Evolutionary conservation across 1,140 invertebrate genomes (phyloP).

Genomic region (Bombyx mori): DNA sequence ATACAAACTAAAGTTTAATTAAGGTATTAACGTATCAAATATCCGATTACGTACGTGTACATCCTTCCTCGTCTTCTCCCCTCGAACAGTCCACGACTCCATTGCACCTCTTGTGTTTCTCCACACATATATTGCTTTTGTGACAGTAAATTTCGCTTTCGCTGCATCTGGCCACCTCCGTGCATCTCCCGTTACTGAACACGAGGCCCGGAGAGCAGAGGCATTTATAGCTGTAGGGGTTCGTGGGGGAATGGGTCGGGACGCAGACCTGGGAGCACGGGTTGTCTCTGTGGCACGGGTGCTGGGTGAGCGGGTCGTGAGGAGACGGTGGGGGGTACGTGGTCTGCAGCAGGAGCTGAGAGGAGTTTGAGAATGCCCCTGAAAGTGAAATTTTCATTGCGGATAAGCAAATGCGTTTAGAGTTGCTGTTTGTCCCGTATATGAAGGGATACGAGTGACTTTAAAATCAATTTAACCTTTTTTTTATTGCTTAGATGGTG

Average conservation of each 20-base stretch:
- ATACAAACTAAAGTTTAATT: background rate
- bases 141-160: conserved; percentile 71
- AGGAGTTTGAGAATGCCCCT: conserved; percentile 48
- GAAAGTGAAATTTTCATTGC: conserved; percentile 13
- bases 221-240: conserved; percentile 61
- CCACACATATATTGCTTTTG: conserved; percentile 76
- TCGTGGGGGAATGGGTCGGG: conserved; percentile 19
- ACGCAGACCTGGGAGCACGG: conserved; percentile 83
- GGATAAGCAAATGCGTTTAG: no score
- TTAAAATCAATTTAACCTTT: no score
- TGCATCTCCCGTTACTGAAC: conserved; percentile 70
- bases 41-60: conserved; percentile 46
- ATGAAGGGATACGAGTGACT: no score
- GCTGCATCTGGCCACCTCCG: conserved; percentile 60
- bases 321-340: conserved; percentile 18
- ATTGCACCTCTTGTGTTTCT: conserved; percentile 77
- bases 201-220: conserved; percentile 75
- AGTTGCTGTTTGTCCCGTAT: no score
- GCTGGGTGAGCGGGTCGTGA: conserved; percentile 72
- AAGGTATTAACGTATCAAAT: background rate
- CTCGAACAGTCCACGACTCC: conserved; percentile 77
- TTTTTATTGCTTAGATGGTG: no score
- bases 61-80: conserved; percentile 78
- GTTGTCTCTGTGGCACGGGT: conserved; percentile 71
- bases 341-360: conserved; percentile 35